A percentile compares a stretch with the other conserved stretches of the same genome.
Conservation (phyloP, 2,797 vertebrate species). For the Limnodromus scolopaceus region DNA sequence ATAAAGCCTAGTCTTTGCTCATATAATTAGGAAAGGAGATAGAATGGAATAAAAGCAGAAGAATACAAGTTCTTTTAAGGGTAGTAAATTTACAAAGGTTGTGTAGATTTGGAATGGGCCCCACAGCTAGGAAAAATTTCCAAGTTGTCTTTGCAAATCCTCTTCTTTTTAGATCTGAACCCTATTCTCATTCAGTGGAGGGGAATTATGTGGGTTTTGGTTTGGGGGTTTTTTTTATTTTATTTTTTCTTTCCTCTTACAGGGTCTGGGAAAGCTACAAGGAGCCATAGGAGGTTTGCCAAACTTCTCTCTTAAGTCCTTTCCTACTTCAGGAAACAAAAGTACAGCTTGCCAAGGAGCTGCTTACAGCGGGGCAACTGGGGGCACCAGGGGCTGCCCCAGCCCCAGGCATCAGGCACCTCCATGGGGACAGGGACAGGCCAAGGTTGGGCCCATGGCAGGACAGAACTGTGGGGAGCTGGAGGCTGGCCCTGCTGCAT, state of each 20-base stretch:
- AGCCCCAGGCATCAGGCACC: accelerated
- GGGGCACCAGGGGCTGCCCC: accelerated
- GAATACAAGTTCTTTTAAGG: neutral
- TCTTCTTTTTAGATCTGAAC: neutral
- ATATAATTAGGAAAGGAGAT: neutral
- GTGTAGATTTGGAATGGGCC: neutral
- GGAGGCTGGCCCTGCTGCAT: accelerated
- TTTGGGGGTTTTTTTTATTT: neutral
- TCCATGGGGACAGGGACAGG: accelerated
- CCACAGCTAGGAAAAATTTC: neutral
- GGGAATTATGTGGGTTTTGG: neutral
- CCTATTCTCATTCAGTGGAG: neutral
- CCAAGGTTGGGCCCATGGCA: accelerated
- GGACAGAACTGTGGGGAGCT: neutral
- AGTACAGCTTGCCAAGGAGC: neutral
- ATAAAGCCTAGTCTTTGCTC: neutral
- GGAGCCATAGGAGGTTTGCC: accelerated
- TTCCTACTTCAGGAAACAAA: neutral
- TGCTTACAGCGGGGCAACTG: neutral
- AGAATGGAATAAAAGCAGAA: neutral
- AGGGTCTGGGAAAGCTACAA: neutral
- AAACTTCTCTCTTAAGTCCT: neutral
- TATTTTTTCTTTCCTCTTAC: neutral
- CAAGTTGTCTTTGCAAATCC: neutral
- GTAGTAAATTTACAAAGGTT: neutral